Percentiles rank a stretch among this genome's conserved stretches.
phyloP scores from a whole-genome alignment of 2,888 invertebrate genomes.

The Amiota communis region DNA sequence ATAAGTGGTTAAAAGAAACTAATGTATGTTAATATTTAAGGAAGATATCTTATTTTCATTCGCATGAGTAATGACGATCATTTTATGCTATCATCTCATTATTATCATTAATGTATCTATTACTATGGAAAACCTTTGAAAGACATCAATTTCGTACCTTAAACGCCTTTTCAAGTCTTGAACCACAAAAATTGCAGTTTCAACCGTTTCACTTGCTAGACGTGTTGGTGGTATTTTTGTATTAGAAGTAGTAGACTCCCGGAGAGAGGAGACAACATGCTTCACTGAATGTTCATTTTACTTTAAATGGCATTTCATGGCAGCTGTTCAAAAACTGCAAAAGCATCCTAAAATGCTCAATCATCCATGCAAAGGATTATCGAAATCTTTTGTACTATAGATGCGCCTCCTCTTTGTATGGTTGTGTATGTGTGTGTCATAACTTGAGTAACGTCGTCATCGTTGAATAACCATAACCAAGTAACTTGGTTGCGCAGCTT shows the following conservation, averaged over 20 bases:
- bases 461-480: too few species aligned
- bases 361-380: conserved; percentile 29
- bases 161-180: neutral
- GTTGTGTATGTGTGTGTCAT: neutral
- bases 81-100: too few species aligned
- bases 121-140: neutral
- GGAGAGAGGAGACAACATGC: neutral
- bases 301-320: conserved; percentile 8
- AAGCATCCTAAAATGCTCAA: conserved; percentile 26
- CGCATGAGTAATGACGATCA: too few species aligned
- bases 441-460: too few species aligned
- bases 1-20: too few species aligned
- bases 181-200: neutral
- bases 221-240: neutral
- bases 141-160: conserved; percentile 19
- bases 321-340: conserved; percentile 9
- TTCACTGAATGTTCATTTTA: neutral
- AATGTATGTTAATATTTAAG: too few species aligned
- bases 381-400: neutral
- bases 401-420: neutral
- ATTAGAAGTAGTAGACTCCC: neutral
- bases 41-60: too few species aligned
- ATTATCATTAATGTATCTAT: too few species aligned
- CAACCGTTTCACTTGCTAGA: neutral
- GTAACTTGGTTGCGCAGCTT: neutral